phyloP scores from a whole-genome alignment of 2,888 invertebrate genomes.

The Vesta saturnalis region DNA sequence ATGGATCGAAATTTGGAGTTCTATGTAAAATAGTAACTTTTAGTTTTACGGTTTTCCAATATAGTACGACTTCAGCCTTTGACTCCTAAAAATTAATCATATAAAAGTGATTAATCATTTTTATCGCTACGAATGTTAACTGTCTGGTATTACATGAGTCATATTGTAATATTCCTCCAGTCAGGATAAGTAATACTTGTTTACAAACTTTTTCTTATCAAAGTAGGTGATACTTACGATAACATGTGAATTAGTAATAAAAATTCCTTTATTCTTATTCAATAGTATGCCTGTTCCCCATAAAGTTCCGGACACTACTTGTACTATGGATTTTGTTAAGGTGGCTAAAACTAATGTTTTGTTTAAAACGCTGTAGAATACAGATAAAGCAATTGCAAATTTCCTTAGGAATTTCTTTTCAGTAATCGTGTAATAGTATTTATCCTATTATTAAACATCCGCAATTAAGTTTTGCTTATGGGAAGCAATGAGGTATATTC shows the following conservation, averaged over 20 bases:
- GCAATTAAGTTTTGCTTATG: no score
- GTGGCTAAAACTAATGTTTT: slow-evolving; percentile 55
- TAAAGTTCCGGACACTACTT: slow-evolving; percentile 67
- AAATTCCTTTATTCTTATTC: slow-evolving; percentile 61
- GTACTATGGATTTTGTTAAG: slow-evolving; percentile 65
- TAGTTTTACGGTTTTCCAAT: slow-evolving; percentile 29
- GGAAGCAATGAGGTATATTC: no score
- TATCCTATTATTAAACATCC: no score
- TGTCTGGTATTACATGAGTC: no score
- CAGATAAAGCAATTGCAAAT: neutral
- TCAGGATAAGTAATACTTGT: no score
- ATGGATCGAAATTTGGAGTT: slow-evolving; percentile 62
- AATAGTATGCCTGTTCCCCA: slow-evolving; percentile 72
- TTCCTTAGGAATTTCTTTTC: no score
- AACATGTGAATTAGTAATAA: slow-evolving; percentile 71
- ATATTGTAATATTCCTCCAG: no score
- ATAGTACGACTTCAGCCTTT: slow-evolving; percentile 15
- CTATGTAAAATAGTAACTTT: slow-evolving; percentile 64
- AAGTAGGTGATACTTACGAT: slow-evolving; percentile 61
- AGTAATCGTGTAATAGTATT: no score
- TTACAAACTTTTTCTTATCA: neutral
- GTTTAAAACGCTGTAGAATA: neutral
- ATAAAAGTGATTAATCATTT: neutral
- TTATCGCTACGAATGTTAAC: neutral
- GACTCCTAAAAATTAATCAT: slow-evolving; percentile 24